Percentiles rank a stretch among this genome's conserved stretches.
Evolutionary conservation across 2,888 invertebrate genomes (phyloP).

Genomic region (Campaea margaritaria): DNA sequence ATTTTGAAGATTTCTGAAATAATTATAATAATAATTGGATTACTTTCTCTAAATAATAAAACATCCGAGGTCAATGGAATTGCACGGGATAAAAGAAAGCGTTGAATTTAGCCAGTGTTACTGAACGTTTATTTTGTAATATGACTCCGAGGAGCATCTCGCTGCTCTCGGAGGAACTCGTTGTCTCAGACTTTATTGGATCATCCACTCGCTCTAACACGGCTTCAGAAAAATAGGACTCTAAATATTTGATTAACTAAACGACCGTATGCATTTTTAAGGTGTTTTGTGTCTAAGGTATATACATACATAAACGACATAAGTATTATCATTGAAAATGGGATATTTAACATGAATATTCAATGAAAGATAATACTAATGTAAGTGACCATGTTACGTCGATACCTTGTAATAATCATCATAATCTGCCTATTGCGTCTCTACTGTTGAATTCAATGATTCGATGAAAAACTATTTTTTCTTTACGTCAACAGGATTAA

Average conservation of each 20-base stretch:
- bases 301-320: too few species aligned
- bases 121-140: constrained; percentile 15
- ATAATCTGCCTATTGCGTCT: too few species aligned
- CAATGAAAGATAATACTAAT: too few species aligned
- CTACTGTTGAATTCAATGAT: too few species aligned
- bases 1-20: neutral
- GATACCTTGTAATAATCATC: too few species aligned
- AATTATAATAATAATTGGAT: too few species aligned
- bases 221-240: constrained; percentile 5
- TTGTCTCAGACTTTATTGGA: constrained; percentile 25
- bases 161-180: constrained; percentile 23
- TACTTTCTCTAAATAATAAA: neutral
- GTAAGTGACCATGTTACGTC: too few species aligned
- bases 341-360: too few species aligned
- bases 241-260: constrained; percentile 18
- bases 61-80: constrained; percentile 18
- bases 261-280: constrained; percentile 7
- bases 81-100: constrained; percentile 14
- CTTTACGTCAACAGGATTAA: too few species aligned
- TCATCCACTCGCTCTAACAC: constrained; percentile 1
- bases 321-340: too few species aligned
- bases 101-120: constrained; percentile 9
- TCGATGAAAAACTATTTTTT: too few species aligned
- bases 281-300: too few species aligned
- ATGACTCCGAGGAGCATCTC: constrained; percentile 21